Evolutionary conservation across 2,888 invertebrate species (phyloP).

Genomic region (Lasioglossum villosulum): DNA sequence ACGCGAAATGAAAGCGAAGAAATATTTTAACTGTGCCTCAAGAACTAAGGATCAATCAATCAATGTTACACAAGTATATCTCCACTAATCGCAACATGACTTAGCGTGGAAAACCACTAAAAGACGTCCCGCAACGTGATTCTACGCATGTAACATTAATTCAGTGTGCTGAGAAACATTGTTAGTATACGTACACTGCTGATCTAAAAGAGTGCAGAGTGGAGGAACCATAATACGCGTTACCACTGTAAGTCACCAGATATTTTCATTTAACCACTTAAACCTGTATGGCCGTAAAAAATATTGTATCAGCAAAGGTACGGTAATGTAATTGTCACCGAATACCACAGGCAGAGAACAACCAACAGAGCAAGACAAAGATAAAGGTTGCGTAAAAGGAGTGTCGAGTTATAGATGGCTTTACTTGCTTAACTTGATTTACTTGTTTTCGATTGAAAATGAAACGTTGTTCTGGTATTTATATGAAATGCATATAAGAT

Average conservation of each 20-base stretch:
- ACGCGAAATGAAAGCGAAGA: slow-evolving; percentile 51
- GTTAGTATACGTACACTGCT: slow-evolving; percentile 78
- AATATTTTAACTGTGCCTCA: slow-evolving; percentile 58
- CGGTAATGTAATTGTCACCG: slow-evolving; percentile 61
- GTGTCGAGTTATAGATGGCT: slow-evolving; percentile 29
- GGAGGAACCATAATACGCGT: slow-evolving; percentile 79
- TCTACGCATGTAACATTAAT: slow-evolving; percentile 62
- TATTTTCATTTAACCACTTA: slow-evolving; percentile 64
- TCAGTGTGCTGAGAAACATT: slow-evolving; percentile 54
- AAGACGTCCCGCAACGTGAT: slow-evolving; percentile 11
- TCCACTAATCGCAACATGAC: slow-evolving; percentile 35
- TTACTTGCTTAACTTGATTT: background rate
- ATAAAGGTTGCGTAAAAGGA: slow-evolving; percentile 60
- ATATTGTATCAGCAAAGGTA: slow-evolving; percentile 48
- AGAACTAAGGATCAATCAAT: slow-evolving; percentile 59
- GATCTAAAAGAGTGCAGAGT: slow-evolving; percentile 79
- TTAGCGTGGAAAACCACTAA: slow-evolving; percentile 26
- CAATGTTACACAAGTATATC: slow-evolving; percentile 58
- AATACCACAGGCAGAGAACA: slow-evolving; percentile 68
- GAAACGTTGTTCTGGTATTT: background rate
- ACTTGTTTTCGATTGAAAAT: background rate
- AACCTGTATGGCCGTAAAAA: slow-evolving; percentile 52
- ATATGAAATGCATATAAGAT: background rate
- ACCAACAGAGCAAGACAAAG: slow-evolving; percentile 64
- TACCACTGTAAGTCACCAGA: slow-evolving; percentile 77